Evolutionary conservation across 1,140 invertebrate species (phyloP), one percentile per base, ranked within the genome.

Genomic region (Oscheius sp.): DNA sequence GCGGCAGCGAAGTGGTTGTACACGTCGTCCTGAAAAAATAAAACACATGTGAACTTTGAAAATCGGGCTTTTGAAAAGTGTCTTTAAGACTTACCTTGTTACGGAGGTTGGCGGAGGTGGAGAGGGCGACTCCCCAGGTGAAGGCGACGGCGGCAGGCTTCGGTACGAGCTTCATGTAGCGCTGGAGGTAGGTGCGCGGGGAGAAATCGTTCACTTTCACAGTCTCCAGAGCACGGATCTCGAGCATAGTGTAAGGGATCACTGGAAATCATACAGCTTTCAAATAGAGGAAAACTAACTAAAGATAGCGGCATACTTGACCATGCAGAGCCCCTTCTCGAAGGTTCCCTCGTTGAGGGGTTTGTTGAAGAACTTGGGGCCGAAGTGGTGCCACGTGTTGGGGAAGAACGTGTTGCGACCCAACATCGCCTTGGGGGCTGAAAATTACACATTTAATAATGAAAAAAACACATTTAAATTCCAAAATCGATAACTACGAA

Each of bases 331-430:
- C 36, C 79, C 81, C 61, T 82, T 82, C 49, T 78, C 77, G 34
- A 84, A 68, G 32, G 79, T 74, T 49, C 80, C 81, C 55, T 82
- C 82, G 58, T 84, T 84, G 3, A 82, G 45, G 7, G 81, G 81
- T 45, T 75, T 81, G 59, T 82, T 76, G 55, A 79, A 84, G 65
- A 82, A 82, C 26, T 82, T 76, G 15, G 82, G 82, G 26, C 81
- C 81, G 23, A 67, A 55, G 36, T 72, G 66, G 65, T 67, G 69
- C 66, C 64, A 55, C 1, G n/a, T 32, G 49, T 65, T 70, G 34
- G 70, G 58, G 38, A 77, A 1, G 46, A 59, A 2, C 15, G 55
- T 28, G 31, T 73, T 73, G 32, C 29, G 34, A 35, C 78, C 78
- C 28, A 79, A 20, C n/a, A 62, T 42, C 1, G 18, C 26, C 34